Evolutionary conservation across 2,113 vertebrate species (phyloP).

Genomic region (Thomomys bottae): DNA sequence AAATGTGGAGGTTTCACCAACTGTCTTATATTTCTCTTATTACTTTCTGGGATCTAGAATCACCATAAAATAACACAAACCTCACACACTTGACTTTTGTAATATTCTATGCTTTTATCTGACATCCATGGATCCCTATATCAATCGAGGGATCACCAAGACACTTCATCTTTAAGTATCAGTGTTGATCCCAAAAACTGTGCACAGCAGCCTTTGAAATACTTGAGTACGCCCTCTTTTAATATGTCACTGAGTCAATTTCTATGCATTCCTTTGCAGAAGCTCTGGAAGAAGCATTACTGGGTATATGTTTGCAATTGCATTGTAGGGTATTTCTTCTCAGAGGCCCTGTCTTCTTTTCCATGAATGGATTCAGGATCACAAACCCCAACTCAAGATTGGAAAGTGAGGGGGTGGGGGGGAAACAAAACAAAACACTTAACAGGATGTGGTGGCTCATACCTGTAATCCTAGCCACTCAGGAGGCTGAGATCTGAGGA

Average conservation of each 20-base stretch:
- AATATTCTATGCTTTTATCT: not conserved
- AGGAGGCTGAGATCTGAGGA: too few species aligned
- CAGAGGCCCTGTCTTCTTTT: not conserved
- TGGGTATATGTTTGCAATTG: not conserved
- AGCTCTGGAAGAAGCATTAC: not conserved
- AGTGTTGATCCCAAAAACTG: not conserved
- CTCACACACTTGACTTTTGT: not conserved
- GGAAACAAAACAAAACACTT: too few species aligned
- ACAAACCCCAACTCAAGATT: not conserved
- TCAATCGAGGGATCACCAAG: not conserved
- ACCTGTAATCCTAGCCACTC: too few species aligned
- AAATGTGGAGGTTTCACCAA: not conserved
- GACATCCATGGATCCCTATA: not conserved
- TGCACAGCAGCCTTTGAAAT: not conserved
- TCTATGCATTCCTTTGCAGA: not conserved
- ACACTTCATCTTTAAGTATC: not conserved
- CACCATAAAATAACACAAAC: not conserved
- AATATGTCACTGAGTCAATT: not conserved
- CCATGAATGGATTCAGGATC: not conserved
- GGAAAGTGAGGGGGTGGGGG: not conserved
- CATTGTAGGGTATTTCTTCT: not conserved
- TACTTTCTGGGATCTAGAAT: not conserved
- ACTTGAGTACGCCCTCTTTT: not conserved
- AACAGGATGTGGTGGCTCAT: too few species aligned
- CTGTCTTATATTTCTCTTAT: not conserved